Evolutionary conservation across 2,113 vertebrate genomes (phyloP), one percentile per base, ranked within the genome.

Genomic region (Charina bottae): DNA sequence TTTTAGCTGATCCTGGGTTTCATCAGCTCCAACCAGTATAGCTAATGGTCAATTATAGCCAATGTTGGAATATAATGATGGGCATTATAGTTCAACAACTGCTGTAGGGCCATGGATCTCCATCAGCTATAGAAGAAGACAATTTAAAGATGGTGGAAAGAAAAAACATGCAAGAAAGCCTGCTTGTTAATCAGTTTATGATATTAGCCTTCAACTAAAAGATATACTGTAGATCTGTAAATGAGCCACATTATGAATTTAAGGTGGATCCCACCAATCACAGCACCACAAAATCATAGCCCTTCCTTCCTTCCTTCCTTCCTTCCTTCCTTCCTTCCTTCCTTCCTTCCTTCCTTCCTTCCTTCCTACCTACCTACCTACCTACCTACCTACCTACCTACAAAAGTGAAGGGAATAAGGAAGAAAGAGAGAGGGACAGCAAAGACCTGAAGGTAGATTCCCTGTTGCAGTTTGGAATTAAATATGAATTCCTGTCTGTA

Each of bases 101-200:
- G 62, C 28, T 68, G 62, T 68, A 68, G 62, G 62, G 13, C 26
- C 11, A n/a, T n/a, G n/a, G 62, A 68, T 68, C 11, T 68, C 26
- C 62, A 68, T 68, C 62, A 19, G 33, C 94, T 33, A 92, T 96
- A 96, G 95, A 95, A 95, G 95, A 96, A 96, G 95, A 96, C 94
- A 93, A 94, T 93, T 96, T 94, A 0, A 93, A 96, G 93, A 92
- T 89, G 92, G 93, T 94, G 96, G 62, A 93, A 53, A 88, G 37
- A 95, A 93, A 92, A 87, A 8, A 68, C 83, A 92, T 86, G 83
- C 87, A 15, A 90, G 58, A 5, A 72, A 59, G 83, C 72, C 91
- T 94, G 93, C 94, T 42, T 62, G 78, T 87, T 96, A 92, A 94
- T 93, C 94, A 95, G 94, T 95, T 96, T 95, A 28, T 6, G 6